Base-by-base conservation (phyloP, 2,113 vertebrate species). In the Buteo buteo region DNA sequence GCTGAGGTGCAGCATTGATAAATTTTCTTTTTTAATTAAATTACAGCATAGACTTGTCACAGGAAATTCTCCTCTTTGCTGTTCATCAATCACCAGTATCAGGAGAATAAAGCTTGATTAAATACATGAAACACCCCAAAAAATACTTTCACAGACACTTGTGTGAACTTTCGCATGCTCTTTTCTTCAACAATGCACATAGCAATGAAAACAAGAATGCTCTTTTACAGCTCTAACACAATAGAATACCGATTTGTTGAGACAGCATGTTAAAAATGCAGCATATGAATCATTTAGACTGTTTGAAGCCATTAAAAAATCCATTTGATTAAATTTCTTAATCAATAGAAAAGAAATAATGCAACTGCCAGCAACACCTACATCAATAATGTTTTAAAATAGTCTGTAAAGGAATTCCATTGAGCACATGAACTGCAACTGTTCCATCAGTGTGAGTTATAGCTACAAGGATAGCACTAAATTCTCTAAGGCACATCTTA, bases 331-430 rank as follows among this genome's bases (percentile, higher is more conserved):
- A 94, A 94, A 96, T 95, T 96, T 69, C 61, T 95, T 77, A 94
- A 91, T 93, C 93, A 82, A 73, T 94, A 90, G 59, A 87, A 82
- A 82, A 94, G 88, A 95, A 97, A 92, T 94, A 88, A 95, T 47
- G n/a, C 50, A 91, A 87, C 49, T 84, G 29, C 29, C 61, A 91
- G 29, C 50, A 93, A 80, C 59, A 90, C 26, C 18, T 86, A 82
- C 3, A 36, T 83, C 72, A 86, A 58, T 81, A 73, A 82, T 10
- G 11, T 78, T 91, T 91, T 90, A 76, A 87, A 96, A 65, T 65
- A 86, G 47, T 86, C 47, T 87, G 50, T 73, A 82, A 96, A 88
- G 42, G 49, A 40, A 58, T 93, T 94, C 21, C 24, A 57, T 7
- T n/a, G 36, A 88, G 16, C 72, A 57, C 29, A 59, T 5, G 44